Base-by-base conservation (phyloP, 1,140 invertebrate species). In the Drosophila subpulchrella region DNA sequence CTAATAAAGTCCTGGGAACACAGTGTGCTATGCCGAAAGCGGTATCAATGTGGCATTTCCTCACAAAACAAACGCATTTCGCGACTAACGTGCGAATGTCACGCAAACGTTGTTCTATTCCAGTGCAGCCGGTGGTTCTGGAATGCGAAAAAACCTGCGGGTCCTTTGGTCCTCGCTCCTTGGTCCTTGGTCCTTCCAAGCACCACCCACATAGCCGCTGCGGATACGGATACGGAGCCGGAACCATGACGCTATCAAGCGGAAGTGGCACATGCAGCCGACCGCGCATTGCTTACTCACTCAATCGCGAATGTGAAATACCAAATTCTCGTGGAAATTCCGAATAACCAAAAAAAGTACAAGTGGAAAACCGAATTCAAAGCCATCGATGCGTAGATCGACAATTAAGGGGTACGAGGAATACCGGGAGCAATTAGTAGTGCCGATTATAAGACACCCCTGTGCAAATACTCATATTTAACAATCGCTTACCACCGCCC, bases 241-340 rank as follows among this genome's bases (percentile, higher is more conserved):
- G 65, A 82, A 76, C 65, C 74, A 62, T 89, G 84, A 84, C 77
- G 85, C 85, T 89, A 89, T 89, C 84, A 90, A 63, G 84, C 85
- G 84, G 84, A 89, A 89, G 81, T 89, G 84, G 84, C 85, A 89
- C 84, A 89, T 89, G 84, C 78, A 88, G 81, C 85, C 63, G 73
- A 84, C 77, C 67, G 75, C 56, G 58, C 61, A 78, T 46, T 80
- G 83, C 78, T 71, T 73, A 88, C 80, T 71, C 84, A 79, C 77
- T 83, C 75, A 86, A 79, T 82, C 68, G 76, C 67, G 54, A 66
- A 77, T 71, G 58, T 59, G 66, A 47, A 75, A 73, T 73, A 54
- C 63, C 50, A 44, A 54, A 78, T 41, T 46, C 51, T 36, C 55
- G 60, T 42, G 38, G 20, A 59, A 61, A 65, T 46, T 27, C 41